Evolutionary conservation across 2,888 invertebrate genomes (phyloP), one percentile per base, ranked within the genome.

Genomic region (Eudemis profundana): DNA sequence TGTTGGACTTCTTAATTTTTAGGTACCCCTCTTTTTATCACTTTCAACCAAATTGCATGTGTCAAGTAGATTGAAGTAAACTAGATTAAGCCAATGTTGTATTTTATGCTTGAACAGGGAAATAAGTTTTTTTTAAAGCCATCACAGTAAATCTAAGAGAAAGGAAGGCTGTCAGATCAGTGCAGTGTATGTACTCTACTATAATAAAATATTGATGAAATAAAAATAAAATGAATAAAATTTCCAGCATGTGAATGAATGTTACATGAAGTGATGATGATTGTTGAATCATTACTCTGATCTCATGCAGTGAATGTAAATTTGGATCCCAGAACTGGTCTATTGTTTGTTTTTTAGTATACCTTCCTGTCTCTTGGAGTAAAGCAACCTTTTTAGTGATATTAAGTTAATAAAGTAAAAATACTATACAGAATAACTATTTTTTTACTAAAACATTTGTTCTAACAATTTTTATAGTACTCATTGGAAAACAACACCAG

Each of bases 11-110:
- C 68, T 78, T 78, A 72, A 68, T 68, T 70, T n/a, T 68, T 72
- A 69, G 61, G 64, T 61, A 27, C 59, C 61, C n/a, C 65, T 67
- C 61, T 46, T 67, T 74, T 72, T 74, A 61, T 47, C 66, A 57
- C 74, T 75, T 68, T 56, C 72, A 78, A 76, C 79, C 74, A 79
- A 79, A 80, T 77, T 78, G 60, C 75, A 76, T 78, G 74, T 78
- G 77, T 81, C 72, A 73, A 71, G 71, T 74, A 69, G 69, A 72
- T 53, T 46, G 51, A 27, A 27, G 60, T 60, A 65, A 40, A 53
- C 36, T 50, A 44, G 23, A 50, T 23, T 64, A 65, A 19, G 29
- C 46, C 14, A 38, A 27, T 62, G 46, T 51, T 57, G 51, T 59
- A 51, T 63, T 57, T 47, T 42, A 50, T 50, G 57, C 50, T 57